Conservation (phyloP, 2,797 vertebrate genomes). For the Molossus alvarezi region DNA sequence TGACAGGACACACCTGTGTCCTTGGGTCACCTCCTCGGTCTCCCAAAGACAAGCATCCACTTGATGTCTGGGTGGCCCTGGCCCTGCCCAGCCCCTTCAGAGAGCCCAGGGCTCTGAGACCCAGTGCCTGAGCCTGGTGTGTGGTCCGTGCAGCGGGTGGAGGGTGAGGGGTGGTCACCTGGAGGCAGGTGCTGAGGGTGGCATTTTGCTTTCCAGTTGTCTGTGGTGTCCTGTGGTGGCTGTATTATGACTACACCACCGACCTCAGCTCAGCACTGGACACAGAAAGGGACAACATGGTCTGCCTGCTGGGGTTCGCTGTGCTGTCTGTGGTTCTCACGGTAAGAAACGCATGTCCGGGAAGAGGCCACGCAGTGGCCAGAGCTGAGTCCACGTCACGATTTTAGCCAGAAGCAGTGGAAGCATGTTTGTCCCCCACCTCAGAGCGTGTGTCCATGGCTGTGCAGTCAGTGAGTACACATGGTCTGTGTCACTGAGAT, state of each 20-base stretch:
- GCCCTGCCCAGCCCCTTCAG: not conserved
- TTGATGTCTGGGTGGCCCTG: fast-evolving
- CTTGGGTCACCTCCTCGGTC: not conserved
- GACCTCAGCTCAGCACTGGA: slow-evolving; percentile 90
- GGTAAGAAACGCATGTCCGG: slow-evolving; percentile 83
- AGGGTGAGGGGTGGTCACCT: not conserved
- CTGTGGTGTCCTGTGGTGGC: slow-evolving; percentile 92
- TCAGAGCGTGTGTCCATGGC: not conserved
- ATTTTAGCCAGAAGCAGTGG: not conserved
- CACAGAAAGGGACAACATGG: slow-evolving; percentile 91
- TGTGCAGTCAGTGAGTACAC: not conserved
- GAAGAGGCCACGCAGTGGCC: not conserved
- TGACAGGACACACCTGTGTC: not conserved
- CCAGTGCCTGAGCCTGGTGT: fast-evolving
- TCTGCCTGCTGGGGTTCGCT: slow-evolving; percentile 90
- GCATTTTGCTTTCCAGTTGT: slow-evolving; percentile 88
- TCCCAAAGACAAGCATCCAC: not conserved
- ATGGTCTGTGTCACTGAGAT: not conserved
- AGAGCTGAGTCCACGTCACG: not conserved
- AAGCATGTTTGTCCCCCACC: not conserved
- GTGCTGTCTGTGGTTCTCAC: slow-evolving; percentile 87
- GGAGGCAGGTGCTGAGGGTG: not conserved
- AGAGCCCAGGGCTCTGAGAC: not conserved
- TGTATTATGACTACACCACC: slow-evolving; percentile 89
- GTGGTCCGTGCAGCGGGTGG: not conserved